Evolutionary conservation across 2,888 invertebrate species (phyloP), one percentile per base, ranked within the genome.

Genomic region (Drosophila glabriapex): DNA sequence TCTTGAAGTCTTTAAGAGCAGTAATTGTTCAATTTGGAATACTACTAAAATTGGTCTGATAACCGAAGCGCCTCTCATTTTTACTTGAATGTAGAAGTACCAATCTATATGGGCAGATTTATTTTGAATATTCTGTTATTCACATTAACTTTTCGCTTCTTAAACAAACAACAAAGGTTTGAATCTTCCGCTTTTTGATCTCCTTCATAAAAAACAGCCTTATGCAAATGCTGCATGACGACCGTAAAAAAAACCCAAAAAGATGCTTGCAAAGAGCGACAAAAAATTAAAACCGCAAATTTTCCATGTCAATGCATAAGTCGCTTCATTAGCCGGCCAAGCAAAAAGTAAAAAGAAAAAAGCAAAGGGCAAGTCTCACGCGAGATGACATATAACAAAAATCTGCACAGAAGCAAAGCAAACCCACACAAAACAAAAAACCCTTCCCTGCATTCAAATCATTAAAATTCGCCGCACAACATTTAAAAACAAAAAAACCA

Each of bases 261-360:
- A 35, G 41, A 56, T 3, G 16, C 0, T 35, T 14, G 35, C n/a
- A 19, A 29, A 50, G 28, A 14, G 14, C 3, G 31, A 31, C 22
- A 3, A 16, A 66, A 68, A 78, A 73, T 74, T 53, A 60, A 69
- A 54, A 78, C 89, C 90, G 79, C 83, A 86, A 83, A 89, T 86
- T 90, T 90, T 85, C 89, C 90, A 88, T 89, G 90, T 89, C 90
- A 86, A 73, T 90, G 90, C 90, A 87, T 89, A 88, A 89, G 85
- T 85, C 83, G 86, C 89, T 86, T 86, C 90, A 86, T 86, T 86
- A 86, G 90, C 76, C 72, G 56, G n/a, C 54, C 76, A 62, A 56
- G 14, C 55, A 68, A 41, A 35, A 35, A 35, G 14, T 5, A 16
- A 35, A 29, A 9, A 29, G 56, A 66, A 53, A 58, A 63, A 29